Evolutionary conservation across 2,113 vertebrate genomes (phyloP).

Genomic region (Phocoena sinus): DNA sequence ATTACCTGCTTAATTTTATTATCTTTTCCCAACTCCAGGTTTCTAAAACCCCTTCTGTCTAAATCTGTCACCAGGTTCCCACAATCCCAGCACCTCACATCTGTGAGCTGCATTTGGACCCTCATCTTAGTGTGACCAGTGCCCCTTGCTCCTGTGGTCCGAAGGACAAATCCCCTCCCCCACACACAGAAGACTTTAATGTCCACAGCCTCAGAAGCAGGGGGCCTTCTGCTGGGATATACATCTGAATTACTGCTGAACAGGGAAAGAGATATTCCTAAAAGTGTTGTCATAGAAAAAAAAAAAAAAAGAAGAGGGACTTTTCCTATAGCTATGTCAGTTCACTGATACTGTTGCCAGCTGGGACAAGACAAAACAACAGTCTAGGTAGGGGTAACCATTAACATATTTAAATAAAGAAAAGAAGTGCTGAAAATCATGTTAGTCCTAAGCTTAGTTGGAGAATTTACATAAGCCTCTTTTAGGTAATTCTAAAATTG

Average conservation of each 20-base stretch:
- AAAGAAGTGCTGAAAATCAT: not conserved
- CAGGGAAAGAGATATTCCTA: not conserved
- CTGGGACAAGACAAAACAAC: not conserved
- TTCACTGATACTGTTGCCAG: not conserved
- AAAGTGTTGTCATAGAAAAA: not conserved
- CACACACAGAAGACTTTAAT: rapidly evolving
- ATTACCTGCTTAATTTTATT: not conserved
- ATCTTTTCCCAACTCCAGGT: not conserved
- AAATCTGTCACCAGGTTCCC: not conserved
- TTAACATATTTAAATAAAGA: conserved; percentile 1
- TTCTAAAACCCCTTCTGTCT: not conserved
- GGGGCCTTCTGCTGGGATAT: not conserved
- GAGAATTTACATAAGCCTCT: not conserved
- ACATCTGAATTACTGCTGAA: not conserved
- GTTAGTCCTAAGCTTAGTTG: not conserved
- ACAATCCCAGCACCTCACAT: not conserved
- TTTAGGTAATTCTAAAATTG: not conserved
- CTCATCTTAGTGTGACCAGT: not conserved
- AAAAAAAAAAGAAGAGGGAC: no score
- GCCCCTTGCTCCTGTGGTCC: not conserved
- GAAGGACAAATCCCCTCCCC: not conserved
- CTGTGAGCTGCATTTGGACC: not conserved
- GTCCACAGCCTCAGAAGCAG: not conserved
- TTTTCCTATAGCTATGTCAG: not conserved
- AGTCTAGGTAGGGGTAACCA: not conserved